Evolutionary conservation across 2,797 vertebrate genomes (phyloP), one percentile per base, ranked within the genome.

Genomic region (Morus bassanus): DNA sequence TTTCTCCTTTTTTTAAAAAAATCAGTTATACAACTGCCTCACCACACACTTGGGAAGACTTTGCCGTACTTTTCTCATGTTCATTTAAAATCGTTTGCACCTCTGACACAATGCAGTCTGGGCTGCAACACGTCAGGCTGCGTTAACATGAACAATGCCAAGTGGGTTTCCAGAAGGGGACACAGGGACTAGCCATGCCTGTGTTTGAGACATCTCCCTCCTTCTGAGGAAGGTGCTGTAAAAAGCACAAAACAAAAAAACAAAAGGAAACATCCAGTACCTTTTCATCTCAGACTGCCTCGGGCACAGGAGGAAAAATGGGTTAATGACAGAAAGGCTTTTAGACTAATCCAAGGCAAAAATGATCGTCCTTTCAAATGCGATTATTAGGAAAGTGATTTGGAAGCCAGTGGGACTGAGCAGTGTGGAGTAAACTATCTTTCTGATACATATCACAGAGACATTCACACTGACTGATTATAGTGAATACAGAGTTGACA

Each of bases 401-500:
- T 96, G 72, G 81, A 94, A 91, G 37, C 59, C 84, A 69, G 33
- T 15, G 85, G 92, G 87, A 85, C 64, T 59, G 79, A 68, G 73
- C 4, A 2, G 53, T 56, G 10, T 93, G 91, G 89, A 94, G 85
- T 93, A 91, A 96, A 65, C 94, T 93, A 85, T 92, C 85, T 95
- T 77, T 94, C 91, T 89, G 82, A 85, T 91, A 69, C 30, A 6
- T 51, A 94, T 94, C 85, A 87, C 77, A 91, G 81, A 91, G 92
- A 82, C 68, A 86, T 94, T 95, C 92, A 94, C 94, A 95, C 74
- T 94, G 80, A 45, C 93, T 92, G 93, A 91, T 94, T 87, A 94
- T 54, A 89, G 63, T 91, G 95, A 96, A 97, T 94, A 89, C 93
- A 85, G 57, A 97, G 91, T 94, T 96, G 96, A 95, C 95, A 91